Evolutionary conservation across 2,797 vertebrate species (phyloP).

Genomic region (Sebastes kiyomatsui): DNA sequence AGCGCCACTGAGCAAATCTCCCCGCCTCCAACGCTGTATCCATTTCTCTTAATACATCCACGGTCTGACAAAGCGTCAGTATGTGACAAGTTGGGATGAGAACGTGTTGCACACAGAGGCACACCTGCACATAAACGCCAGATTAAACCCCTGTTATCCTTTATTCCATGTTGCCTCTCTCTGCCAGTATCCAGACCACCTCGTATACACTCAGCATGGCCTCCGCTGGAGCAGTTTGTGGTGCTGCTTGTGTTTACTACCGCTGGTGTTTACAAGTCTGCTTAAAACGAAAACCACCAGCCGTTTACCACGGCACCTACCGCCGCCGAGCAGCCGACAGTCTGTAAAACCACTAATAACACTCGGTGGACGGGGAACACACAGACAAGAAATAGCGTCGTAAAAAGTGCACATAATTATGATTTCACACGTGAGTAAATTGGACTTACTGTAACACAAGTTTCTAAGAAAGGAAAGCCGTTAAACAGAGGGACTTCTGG

Average conservation of each 20-base stretch:
- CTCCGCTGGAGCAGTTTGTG: slow-evolving; percentile 40
- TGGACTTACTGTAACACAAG: slow-evolving; percentile 25
- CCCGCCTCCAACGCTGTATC: too few species aligned
- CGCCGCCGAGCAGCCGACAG: slow-evolving; percentile 48
- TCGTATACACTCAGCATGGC: slow-evolving; percentile 40
- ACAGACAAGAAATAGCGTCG: slow-evolving; percentile 27
- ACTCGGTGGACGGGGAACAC: neutral
- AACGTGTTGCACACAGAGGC: neutral
- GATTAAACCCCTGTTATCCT: slow-evolving; percentile 24
- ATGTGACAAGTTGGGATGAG: too few species aligned
- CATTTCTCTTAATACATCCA: too few species aligned
- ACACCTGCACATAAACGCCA: slow-evolving; percentile 45
- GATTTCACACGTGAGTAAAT: slow-evolving; percentile 62
- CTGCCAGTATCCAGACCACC: slow-evolving; percentile 35
- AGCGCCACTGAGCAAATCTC: too few species aligned
- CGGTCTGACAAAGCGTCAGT: too few species aligned
- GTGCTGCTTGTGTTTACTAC: slow-evolving; percentile 61
- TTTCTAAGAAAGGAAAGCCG: slow-evolving; percentile 55
- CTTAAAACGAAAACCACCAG: slow-evolving; percentile 60
- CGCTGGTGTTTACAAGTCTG: slow-evolving; percentile 75
- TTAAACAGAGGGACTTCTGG: slow-evolving; percentile 29
- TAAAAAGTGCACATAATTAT: slow-evolving; percentile 62
- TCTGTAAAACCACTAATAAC: slow-evolving; percentile 66
- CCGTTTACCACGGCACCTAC: slow-evolving; percentile 63
- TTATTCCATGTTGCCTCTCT: slow-evolving; percentile 11